These are phyloP conservation scores for Pseudococcus viburni DNA, from an alignment of 2,888 invertebrate species.

Conservation along the genomic window DNA sequence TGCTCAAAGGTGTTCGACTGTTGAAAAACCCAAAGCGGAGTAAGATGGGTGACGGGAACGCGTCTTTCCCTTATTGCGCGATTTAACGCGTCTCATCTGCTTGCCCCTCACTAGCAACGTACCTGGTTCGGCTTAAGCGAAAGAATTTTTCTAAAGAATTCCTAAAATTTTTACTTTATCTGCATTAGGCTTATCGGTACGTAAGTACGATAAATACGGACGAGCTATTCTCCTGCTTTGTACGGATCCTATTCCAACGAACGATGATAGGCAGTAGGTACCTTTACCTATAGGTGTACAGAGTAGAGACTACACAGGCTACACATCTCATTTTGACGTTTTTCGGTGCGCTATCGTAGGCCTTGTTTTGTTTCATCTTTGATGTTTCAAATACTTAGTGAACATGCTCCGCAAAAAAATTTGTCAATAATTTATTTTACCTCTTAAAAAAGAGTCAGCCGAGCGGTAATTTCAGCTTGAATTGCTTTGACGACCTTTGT, in stretches of 20 bases:
- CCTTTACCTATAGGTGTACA: too few species aligned
- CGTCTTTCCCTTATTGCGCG: not conserved
- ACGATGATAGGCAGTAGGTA: too few species aligned
- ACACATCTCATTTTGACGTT: not conserved
- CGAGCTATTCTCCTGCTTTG: too few species aligned
- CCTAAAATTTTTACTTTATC: constrained; percentile 45
- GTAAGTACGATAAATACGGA: not conserved
- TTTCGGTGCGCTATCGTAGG: not conserved
- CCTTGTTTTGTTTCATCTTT: constrained; percentile 1
- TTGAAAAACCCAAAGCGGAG: not conserved
- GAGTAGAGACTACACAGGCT: not conserved
- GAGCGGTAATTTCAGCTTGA: constrained; percentile 35
- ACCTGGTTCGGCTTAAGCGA: not conserved
- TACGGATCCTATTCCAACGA: too few species aligned
- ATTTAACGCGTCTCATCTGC: not conserved
- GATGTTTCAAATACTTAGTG: not conserved
- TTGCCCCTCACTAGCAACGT: not conserved
- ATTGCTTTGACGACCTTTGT: not conserved
- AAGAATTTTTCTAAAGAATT: constrained; percentile 25
- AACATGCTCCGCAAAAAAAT: not conserved
- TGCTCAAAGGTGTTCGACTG: not conserved
- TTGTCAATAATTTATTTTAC: constrained; percentile 44
- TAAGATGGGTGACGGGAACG: not conserved
- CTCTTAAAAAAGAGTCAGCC: not conserved
- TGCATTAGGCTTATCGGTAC: not conserved